phyloP scores from a whole-genome alignment of 2,113 vertebrate genomes.

The Jaculus jaculus region DNA sequence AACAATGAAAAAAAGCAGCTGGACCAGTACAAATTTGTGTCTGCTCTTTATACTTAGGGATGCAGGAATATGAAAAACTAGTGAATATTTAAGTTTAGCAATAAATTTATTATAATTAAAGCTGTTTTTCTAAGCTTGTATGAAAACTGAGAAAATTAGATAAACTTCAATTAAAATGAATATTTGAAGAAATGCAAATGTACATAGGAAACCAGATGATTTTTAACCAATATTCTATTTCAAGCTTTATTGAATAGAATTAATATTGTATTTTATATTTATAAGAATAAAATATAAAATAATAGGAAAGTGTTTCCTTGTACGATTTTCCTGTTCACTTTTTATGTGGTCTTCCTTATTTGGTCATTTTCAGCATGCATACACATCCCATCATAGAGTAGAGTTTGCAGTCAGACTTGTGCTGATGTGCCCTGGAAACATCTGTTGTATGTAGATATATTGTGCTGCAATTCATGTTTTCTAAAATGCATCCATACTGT shows the following conservation, averaged over 20 bases:
- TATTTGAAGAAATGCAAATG: background rate
- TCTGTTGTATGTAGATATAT: background rate
- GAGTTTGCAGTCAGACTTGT: background rate
- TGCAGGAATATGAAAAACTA: slow-evolving; percentile 30
- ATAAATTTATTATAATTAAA: slow-evolving; percentile 43
- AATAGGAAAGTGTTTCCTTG: background rate
- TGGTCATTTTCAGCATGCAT: slow-evolving; percentile 1
- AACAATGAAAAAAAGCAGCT: slow-evolving; percentile 54
- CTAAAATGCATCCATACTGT: background rate
- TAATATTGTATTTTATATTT: background rate
- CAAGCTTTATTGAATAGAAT: background rate
- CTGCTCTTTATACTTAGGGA: slow-evolving; percentile 26
- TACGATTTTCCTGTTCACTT: background rate
- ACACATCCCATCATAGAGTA: slow-evolving; percentile 26
- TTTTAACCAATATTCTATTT: too few species aligned
- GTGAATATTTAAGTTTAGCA: slow-evolving; percentile 58
- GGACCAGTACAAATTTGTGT: slow-evolving; percentile 54
- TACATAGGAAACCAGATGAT: slow-evolving; percentile 10
- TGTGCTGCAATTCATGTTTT: background rate
- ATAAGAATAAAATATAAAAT: background rate
- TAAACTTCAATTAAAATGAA: slow-evolving; percentile 66
- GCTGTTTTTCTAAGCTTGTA: background rate
- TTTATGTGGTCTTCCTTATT: background rate
- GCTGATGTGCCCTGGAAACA: background rate
- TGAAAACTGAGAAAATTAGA: slow-evolving; percentile 62